phyloP scores from a whole-genome alignment of 2,888 invertebrate genomes.

The Ypsolopha scabrella region DNA sequence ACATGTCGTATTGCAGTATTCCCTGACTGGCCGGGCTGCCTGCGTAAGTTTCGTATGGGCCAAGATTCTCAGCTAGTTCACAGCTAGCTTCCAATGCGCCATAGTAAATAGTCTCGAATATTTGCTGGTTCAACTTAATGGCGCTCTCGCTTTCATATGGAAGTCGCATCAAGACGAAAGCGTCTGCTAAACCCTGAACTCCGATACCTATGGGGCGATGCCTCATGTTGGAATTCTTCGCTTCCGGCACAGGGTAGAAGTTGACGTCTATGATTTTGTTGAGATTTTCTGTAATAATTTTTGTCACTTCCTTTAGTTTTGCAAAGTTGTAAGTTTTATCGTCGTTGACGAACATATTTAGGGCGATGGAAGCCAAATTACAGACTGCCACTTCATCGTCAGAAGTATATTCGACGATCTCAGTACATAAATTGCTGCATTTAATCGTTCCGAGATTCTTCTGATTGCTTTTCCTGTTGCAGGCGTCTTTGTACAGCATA shows the following conservation, averaged over 20 bases:
- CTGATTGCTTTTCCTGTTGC: slow-evolving; percentile 97
- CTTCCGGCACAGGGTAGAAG: slow-evolving; percentile 94
- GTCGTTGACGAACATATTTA: slow-evolving; percentile 91
- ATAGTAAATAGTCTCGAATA: slow-evolving; percentile 98
- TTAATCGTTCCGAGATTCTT: slow-evolving; percentile 98
- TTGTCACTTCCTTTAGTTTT: slow-evolving; percentile 88
- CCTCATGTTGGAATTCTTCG: slow-evolving; percentile 86
- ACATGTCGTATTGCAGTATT: slow-evolving; percentile 97
- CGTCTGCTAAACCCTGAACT: slow-evolving; percentile 97
- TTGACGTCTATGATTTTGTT: slow-evolving; percentile 98
- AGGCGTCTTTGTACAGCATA: slow-evolving; percentile 96
- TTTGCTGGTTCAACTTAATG: slow-evolving; percentile 88
- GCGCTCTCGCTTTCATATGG: slow-evolving; percentile 94
- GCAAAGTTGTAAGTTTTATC: slow-evolving; percentile 88
- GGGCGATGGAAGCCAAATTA: slow-evolving; percentile 96
- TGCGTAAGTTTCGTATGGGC: slow-evolving; percentile 91
- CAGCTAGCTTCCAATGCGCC: slow-evolving; percentile 97
- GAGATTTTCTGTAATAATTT: slow-evolving; percentile 89
- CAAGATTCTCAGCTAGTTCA: slow-evolving; percentile 87
- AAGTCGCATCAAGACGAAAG: slow-evolving; percentile 92
- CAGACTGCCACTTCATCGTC: slow-evolving; percentile 97
- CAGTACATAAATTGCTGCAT: slow-evolving; percentile 97
- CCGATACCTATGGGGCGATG: slow-evolving; percentile 93
- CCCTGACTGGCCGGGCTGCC: slow-evolving; percentile 96
- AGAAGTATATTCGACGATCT: slow-evolving; percentile 95